Conservation (phyloP, 2,113 vertebrate species). For the Eudorcas thomsonii region DNA sequence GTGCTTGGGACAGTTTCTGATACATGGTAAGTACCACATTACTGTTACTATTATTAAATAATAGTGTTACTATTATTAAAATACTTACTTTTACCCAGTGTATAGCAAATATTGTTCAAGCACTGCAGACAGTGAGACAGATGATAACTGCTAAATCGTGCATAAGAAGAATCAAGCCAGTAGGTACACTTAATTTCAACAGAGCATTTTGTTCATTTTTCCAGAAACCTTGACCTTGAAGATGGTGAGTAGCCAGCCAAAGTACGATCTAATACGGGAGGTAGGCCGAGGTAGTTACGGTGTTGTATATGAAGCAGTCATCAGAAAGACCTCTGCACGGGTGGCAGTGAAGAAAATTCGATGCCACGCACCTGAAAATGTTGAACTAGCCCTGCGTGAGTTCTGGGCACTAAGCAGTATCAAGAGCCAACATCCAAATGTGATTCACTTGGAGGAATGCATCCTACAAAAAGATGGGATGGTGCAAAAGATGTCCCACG, state of each 20-base stretch:
- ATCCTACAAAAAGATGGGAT: slow-evolving; percentile 95
- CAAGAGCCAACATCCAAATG: slow-evolving; percentile 97
- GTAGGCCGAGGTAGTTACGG: slow-evolving; percentile 98
- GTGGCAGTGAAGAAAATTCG: slow-evolving; percentile 98
- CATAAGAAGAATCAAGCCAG: slow-evolving; percentile 43
- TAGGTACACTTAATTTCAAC: slow-evolving; percentile 57
- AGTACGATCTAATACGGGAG: slow-evolving; percentile 99
- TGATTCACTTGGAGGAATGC: slow-evolving; percentile 98
- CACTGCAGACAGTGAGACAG: not conserved
- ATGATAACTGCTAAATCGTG: not conserved
- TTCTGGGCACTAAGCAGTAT: slow-evolving; percentile 99
- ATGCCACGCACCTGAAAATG: slow-evolving; percentile 97
- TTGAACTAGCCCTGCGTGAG: slow-evolving; percentile 96
- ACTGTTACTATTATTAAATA: not conserved
- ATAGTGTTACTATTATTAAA: not conserved
- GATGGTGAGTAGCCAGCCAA: slow-evolving; percentile 99
- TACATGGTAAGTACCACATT: slow-evolving; percentile 5
- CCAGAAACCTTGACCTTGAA: slow-evolving; percentile 87
- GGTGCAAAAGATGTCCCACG: slow-evolving; percentile 96
- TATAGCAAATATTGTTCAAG: slow-evolving; percentile 17
- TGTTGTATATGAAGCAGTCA: slow-evolving; percentile 97
- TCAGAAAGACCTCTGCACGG: slow-evolving; percentile 90
- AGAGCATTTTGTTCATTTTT: slow-evolving; percentile 77
- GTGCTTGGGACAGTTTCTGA: slow-evolving; percentile 27
- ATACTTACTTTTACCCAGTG: not conserved